Evolutionary conservation across 64 coral and sea anemone species (phyloP).

Genomic region (Montipora capricornis): DNA sequence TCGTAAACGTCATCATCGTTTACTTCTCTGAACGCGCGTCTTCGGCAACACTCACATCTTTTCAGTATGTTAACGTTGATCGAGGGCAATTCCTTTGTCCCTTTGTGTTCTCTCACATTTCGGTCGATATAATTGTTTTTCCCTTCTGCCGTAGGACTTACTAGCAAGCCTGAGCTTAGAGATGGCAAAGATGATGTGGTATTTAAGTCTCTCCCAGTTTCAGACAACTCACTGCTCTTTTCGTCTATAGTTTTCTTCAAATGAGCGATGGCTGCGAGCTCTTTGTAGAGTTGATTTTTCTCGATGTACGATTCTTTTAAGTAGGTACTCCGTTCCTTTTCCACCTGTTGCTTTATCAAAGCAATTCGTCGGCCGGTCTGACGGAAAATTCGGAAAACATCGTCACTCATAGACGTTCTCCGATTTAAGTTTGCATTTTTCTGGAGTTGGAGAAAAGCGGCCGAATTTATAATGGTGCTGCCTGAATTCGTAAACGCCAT

Average conservation of each 20-base stretch:
- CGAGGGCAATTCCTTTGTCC: not conserved
- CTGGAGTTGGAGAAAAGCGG: conserved; percentile 65
- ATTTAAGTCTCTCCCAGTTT: not conserved
- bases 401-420: conserved; percentile 52
- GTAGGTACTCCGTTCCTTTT: conserved; percentile 42
- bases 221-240: not conserved
- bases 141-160: not conserved
- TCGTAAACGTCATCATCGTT: conserved; percentile 6
- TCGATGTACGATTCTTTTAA: conserved; percentile 62
- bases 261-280: conserved; percentile 50
- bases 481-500: not conserved
- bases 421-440: conserved; percentile 61
- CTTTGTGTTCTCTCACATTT: not conserved
- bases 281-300: conserved; percentile 77
- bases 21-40: conserved; percentile 40
- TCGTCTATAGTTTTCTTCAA: not conserved
- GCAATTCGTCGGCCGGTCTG: conserved; percentile 55
- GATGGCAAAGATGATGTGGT: not conserved
- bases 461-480: conserved; percentile 40
- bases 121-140: not conserved
- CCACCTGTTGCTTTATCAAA: conserved; percentile 56
- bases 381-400: conserved; percentile 75
- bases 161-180: not conserved
- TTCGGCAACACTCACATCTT: conserved; percentile 67
- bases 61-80: conserved; percentile 73